Evolutionary conservation across 2,113 vertebrate species (phyloP), one percentile per base, ranked within the genome.

Genomic region (Mesembrinibis cayennensis): DNA sequence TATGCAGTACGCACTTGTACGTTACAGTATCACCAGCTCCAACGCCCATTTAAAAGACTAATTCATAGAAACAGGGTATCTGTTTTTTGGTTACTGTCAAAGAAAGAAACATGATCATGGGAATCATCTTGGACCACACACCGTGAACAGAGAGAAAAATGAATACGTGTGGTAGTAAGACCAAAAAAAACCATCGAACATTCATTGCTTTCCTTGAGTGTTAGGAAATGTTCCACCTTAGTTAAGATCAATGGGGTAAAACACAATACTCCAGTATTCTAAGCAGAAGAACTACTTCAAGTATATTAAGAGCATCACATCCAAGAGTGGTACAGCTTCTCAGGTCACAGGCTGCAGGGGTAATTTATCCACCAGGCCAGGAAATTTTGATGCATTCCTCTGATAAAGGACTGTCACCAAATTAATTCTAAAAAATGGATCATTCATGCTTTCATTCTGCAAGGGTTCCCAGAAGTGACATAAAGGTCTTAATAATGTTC

Each of bases 131-230:
- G 63, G 45, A 94, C 20, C 13, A 23, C 25, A 26, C 2, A 72
- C 8, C 8, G 42, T 71, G 13, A 92, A 42, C 18, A 74, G 9
- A 58, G 22, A 58, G 16, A 58, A 78, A 70, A 81, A 70, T 2
- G 5, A 87, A 76, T 50, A 20, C 4, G 63, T 25, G 4, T 30
- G 9, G 13, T 12, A 74, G 10, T 27, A 70, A 55, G 29, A 69
- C 6, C 40, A 36, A 58, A 50, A 42, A 73, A 7, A 23, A 4
- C 11, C 13, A 62, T 11, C 0, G 0, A 52, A 58, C 1, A 3
- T 73, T 65, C 36, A 50, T 18, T 42, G 30, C 50, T 92, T 87
- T 63, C 59, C 52, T 69, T 42, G 12, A 81, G n/a, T 15, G 19
- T 71, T 59, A 74, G 6, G 2, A 87, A 79, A 87, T 19, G 32